phyloP scores from a whole-genome alignment of 2,797 vertebrate genomes.

The Oreochromis grahami region DNA sequence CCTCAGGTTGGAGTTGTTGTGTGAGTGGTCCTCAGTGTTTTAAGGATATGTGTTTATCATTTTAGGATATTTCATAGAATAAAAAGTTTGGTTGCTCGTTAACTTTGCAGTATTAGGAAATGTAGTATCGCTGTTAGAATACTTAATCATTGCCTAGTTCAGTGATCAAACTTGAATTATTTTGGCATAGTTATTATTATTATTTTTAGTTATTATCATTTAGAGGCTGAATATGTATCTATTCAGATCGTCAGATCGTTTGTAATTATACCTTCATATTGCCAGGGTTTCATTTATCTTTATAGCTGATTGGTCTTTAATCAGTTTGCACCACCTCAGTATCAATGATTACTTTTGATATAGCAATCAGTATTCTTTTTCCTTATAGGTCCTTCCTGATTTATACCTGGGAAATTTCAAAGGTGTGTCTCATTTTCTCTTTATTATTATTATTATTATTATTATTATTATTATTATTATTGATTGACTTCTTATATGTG shows the following conservation, averaged over 20 bases:
- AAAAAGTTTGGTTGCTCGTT: background rate
- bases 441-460: background rate
- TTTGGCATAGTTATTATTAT: background rate
- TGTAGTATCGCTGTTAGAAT: background rate
- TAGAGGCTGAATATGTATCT: background rate
- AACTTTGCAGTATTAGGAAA: background rate
- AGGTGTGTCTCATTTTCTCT: constrained; percentile 72
- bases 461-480: background rate
- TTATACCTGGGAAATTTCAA: constrained; percentile 95
- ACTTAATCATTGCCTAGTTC: background rate
- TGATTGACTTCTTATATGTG: background rate
- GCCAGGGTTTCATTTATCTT: background rate
- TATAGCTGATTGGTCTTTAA: background rate
- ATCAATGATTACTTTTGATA: background rate
- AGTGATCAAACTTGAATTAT: background rate
- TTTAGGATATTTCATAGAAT: background rate
- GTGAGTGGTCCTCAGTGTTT: background rate
- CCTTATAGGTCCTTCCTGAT: constrained; percentile 87
- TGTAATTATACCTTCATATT: background rate
- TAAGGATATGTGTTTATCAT: background rate
- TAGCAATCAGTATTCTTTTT: background rate
- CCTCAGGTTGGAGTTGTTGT: background rate
- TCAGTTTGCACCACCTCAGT: background rate
- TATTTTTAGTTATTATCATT: background rate
- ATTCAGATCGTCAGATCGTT: background rate